Evolutionary conservation across 2,113 vertebrate genomes (phyloP).

Genomic region (Martes martes): DNA sequence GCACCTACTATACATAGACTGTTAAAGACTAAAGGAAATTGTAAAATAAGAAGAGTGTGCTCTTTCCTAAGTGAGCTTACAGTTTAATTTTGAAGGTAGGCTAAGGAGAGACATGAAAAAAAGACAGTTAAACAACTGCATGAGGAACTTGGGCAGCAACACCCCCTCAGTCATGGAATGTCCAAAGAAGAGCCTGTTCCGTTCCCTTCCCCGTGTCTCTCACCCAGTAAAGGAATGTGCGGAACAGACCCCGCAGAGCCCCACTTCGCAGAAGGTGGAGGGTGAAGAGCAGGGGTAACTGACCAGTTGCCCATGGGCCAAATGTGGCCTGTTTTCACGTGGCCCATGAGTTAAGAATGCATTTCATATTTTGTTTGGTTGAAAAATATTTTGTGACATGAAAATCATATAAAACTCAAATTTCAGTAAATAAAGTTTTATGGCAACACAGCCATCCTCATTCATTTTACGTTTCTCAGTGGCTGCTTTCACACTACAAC

Average conservation of each 20-base stretch:
- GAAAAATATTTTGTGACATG: not conserved
- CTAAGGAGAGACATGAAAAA: not conserved
- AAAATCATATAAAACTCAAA: not conserved
- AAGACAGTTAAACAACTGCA: not conserved
- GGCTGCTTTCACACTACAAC: not conserved
- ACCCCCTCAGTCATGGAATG: not conserved
- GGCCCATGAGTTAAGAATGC: not conserved
- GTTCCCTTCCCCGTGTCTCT: not conserved
- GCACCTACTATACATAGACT: not conserved
- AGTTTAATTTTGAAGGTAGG: not conserved
- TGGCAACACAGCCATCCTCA: not conserved
- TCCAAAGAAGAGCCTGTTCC: not conserved
- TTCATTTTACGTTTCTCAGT: not conserved
- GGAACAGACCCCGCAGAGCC: not conserved
- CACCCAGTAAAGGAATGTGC: not conserved
- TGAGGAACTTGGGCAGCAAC: not conserved
- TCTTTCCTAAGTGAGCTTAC: not conserved
- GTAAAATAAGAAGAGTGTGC: not conserved
- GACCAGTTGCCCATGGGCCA: not conserved
- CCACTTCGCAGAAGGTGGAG: not conserved
- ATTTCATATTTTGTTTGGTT: slow-evolving; percentile 28
- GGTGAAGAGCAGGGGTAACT: not conserved
- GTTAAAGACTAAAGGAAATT: not conserved
- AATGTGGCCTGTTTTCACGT: not conserved
- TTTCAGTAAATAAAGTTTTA: not conserved